Evolutionary conservation across 2,113 vertebrate species (phyloP).

Genomic region (Connochaetes taurinus): DNA sequence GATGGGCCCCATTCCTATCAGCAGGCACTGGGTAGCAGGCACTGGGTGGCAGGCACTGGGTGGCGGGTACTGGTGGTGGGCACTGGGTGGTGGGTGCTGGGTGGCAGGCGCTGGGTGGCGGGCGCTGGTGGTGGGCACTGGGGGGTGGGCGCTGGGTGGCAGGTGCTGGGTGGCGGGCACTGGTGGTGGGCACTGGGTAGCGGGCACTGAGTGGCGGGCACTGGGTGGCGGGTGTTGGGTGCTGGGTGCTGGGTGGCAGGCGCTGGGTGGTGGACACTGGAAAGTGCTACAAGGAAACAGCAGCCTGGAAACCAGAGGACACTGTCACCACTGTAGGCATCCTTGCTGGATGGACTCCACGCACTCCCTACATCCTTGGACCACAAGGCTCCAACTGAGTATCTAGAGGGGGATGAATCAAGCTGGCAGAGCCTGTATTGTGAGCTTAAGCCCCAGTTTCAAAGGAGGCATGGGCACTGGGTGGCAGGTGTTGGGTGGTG

Average conservation of each 20-base stretch:
- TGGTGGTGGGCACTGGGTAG: background rate
- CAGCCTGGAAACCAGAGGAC: background rate
- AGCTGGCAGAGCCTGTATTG: background rate
- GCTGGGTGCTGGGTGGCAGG: too few species aligned
- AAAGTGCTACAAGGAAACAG: background rate
- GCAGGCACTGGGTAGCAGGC: accelerated
- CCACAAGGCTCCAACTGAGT: background rate
- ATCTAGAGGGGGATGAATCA: background rate
- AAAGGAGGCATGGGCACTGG: background rate
- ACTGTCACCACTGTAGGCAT: accelerated
- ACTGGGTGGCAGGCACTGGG: accelerated
- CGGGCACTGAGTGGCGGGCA: accelerated
- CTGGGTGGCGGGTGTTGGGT: too few species aligned
- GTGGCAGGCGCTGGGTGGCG: background rate
- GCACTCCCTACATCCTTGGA: background rate
- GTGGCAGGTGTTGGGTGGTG: accelerated
- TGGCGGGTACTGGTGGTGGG: too few species aligned
- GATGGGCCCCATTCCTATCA: background rate
- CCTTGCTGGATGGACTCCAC: background rate
- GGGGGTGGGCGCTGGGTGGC: background rate
- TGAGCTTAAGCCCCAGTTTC: background rate
- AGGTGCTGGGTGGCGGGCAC: accelerated
- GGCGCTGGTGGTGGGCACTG: too few species aligned
- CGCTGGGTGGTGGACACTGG: too few species aligned
- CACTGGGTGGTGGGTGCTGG: background rate